Percentiles rank a stretch among this genome's conserved stretches.
Conservation (phyloP, 92 coral and sea anemone species). For the Nematostella vectensis region DNA sequence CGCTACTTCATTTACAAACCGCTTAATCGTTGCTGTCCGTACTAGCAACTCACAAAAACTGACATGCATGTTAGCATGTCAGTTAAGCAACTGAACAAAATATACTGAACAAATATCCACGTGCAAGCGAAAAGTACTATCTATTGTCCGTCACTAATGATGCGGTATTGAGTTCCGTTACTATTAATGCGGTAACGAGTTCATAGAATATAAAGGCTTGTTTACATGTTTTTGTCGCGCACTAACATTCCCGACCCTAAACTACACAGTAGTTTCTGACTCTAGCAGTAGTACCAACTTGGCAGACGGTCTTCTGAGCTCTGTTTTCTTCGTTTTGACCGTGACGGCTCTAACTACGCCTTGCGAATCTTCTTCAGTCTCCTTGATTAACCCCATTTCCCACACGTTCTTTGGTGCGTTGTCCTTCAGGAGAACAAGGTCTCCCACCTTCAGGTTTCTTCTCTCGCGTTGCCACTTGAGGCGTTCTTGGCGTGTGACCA, state of each 20-base stretch:
- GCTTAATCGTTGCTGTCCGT: no score
- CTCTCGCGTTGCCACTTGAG: neutral
- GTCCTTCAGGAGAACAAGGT: neutral
- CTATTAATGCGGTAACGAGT: no score
- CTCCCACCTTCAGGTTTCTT: neutral
- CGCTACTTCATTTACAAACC: no score
- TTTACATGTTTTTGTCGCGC: no score
- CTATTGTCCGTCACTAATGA: no score
- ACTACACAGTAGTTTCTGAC: neutral
- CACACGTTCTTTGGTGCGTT: neutral
- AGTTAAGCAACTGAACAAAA: no score
- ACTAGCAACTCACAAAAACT: no score
- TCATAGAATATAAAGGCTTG: no score
- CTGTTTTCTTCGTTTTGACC: neutral
- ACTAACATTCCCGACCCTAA: slow-evolving; percentile 1
- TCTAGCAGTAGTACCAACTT: neutral
- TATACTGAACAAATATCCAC: no score
- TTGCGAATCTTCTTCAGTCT: slow-evolving; percentile 1
- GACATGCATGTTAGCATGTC: no score
- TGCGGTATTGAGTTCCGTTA: no score
- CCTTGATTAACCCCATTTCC: neutral
- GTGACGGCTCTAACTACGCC: neutral
- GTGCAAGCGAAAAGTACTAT: no score
- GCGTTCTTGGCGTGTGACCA: slow-evolving; percentile 24
- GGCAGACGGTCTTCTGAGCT: neutral